phyloP scores from a whole-genome alignment of 2,888 invertebrate genomes.

The Dioctria rufipes region DNA sequence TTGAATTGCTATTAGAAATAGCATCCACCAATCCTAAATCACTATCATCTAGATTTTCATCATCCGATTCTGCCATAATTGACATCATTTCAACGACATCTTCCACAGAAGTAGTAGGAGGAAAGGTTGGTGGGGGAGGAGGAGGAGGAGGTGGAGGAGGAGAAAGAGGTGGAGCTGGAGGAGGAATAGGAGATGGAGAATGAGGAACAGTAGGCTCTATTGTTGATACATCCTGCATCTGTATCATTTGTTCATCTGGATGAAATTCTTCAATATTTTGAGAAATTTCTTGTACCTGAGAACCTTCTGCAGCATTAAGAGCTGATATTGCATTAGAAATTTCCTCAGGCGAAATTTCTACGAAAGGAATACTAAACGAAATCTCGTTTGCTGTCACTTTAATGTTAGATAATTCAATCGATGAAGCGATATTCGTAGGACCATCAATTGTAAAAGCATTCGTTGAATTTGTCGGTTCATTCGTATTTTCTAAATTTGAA shows the following conservation, averaged over 20 bases:
- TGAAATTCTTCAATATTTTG: constrained; percentile 6
- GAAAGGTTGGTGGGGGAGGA: neutral
- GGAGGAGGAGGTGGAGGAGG: neutral
- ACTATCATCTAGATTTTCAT: neutral
- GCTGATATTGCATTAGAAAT: constrained; percentile 20
- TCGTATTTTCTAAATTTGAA: neutral
- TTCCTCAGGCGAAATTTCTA: constrained; percentile 1
- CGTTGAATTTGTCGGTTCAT: neutral
- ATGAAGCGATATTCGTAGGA: neutral
- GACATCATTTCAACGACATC: constrained; percentile 20
- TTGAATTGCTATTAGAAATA: neutral
- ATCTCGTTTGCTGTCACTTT: constrained; percentile 28
- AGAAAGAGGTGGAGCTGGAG: neutral
- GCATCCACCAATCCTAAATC: constrained; percentile 4
- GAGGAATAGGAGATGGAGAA: neutral
- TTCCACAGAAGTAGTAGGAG: neutral
- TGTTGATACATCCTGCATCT: neutral
- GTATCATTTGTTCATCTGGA: neutral
- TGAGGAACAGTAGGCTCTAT: neutral
- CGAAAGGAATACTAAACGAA: neutral
- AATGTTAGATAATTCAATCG: neutral
- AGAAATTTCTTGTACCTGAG: neutral
- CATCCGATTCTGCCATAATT: constrained; percentile 10
- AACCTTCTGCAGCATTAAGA: neutral
- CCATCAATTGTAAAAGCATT: neutral